phyloP scores from a whole-genome alignment of 2,888 invertebrate genomes.

The Tachystola acroxantha region DNA sequence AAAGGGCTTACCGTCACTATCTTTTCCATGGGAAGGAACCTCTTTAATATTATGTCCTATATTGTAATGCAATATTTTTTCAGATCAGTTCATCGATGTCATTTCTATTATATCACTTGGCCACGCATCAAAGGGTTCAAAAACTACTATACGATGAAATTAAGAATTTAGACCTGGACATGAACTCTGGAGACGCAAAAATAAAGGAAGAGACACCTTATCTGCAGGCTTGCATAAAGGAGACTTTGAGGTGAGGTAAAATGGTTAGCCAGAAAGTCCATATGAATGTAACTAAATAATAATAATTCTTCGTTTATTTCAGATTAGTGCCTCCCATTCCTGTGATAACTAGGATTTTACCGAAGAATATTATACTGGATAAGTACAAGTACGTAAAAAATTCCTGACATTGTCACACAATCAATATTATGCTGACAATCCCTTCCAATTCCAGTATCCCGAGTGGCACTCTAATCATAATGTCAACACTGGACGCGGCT shows the following conservation, averaged over 20 bases:
- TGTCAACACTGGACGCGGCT: slow-evolving; percentile 80
- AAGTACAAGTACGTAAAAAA: slow-evolving; percentile 69
- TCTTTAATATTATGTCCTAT: too few species aligned
- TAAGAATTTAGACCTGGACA: slow-evolving; percentile 30
- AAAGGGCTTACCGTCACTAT: too few species aligned
- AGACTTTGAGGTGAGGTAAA: slow-evolving; percentile 79
- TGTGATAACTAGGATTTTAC: slow-evolving; percentile 77
- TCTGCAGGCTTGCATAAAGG: slow-evolving; percentile 81
- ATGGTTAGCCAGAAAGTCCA: too few species aligned
- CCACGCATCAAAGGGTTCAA: slow-evolving; percentile 81
- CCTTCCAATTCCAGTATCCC: slow-evolving; percentile 65
- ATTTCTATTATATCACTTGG: slow-evolving; percentile 82
- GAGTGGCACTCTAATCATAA: slow-evolving; percentile 79
- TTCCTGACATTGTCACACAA: too few species aligned
- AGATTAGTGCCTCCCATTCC: slow-evolving; percentile 82
- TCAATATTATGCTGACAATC: too few species aligned
- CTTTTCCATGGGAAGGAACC: too few species aligned
- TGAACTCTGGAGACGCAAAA: slow-evolving; percentile 19
- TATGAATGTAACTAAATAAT: not conserved
- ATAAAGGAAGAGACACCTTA: slow-evolving; percentile 64
- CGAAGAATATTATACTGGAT: slow-evolving; percentile 78
- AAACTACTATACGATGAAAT: slow-evolving; percentile 81
- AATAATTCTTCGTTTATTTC: too few species aligned
- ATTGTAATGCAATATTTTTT: too few species aligned
- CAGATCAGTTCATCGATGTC: slow-evolving; percentile 80